A percentile compares a stretch with the other conserved stretches of the same genome.
phyloP scores from a whole-genome alignment of 2,113 vertebrate species.

The Zosterops borbonicus region DNA sequence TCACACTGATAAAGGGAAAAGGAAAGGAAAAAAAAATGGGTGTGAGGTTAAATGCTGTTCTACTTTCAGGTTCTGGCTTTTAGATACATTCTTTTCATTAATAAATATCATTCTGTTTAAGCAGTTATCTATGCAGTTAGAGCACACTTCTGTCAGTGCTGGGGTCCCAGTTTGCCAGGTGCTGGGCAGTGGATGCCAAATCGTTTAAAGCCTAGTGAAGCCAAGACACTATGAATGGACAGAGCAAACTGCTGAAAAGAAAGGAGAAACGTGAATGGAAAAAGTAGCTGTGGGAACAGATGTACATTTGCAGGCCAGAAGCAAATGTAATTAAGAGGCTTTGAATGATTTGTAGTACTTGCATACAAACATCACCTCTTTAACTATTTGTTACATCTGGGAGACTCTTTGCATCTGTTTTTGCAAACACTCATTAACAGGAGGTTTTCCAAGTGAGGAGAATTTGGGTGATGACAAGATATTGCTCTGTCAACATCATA shows the following conservation, averaged over 20 bases:
- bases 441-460: neutral
- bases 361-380: neutral
- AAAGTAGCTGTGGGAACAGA: conserved; percentile 39
- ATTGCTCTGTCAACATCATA: neutral
- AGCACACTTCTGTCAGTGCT: neutral
- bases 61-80: neutral
- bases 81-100: neutral
- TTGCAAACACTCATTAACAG: neutral
- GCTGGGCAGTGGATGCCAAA: neutral
- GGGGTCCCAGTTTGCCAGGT: neutral
- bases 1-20: neutral
- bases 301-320: neutral
- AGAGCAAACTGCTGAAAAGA: conserved; percentile 5
- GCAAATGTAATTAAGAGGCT: neutral
- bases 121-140: neutral
- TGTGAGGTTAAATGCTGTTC: neutral
- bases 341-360: neutral
- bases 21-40: neutral
- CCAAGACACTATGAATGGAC: conserved; percentile 10
- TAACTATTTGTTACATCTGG: neutral
- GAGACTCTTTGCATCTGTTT: neutral
- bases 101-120: neutral
- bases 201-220: neutral
- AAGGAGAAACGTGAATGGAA: neutral
- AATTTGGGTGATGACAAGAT: neutral